Evolutionary conservation across 2,797 vertebrate species (phyloP).

Genomic region (Enteromius paludinosus): DNA sequence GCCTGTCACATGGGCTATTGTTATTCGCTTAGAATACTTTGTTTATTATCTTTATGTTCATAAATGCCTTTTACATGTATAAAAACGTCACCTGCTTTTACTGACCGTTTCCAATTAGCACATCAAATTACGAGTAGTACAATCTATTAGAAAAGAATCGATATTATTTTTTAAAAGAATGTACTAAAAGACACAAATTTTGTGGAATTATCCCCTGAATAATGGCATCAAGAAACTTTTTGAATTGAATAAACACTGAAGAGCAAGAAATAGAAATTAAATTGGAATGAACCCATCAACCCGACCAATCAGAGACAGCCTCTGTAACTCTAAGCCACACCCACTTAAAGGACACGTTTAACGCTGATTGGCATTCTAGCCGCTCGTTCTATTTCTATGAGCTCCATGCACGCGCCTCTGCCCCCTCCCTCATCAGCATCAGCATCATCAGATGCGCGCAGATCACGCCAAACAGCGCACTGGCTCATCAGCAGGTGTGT

Average conservation of each 20-base stretch:
- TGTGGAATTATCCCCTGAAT: background rate
- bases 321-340: background rate
- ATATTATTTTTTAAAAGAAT: background rate
- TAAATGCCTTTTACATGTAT: no score
- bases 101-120: background rate
- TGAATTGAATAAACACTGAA: background rate
- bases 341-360: rapidly evolving
- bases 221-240: background rate
- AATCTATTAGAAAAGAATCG: background rate
- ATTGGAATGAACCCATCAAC: background rate
- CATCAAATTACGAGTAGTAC: background rate
- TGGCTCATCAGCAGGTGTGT: constrained; percentile 27
- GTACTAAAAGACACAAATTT: background rate
- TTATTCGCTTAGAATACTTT: background rate
- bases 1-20: background rate
- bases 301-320: background rate
- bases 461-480: constrained; percentile 29
- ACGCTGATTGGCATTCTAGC: background rate
- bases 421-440: constrained; percentile 32
- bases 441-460: constrained; percentile 41
- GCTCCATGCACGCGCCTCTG: constrained; percentile 14
- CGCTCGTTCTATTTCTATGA: constrained; percentile 1
- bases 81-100: background rate
- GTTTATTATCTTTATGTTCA: no score
- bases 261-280: background rate